Percentiles rank a stretch among this genome's conserved stretches.
These are phyloP conservation scores for Paragorgia papillata DNA, from an alignment of 92 coral and sea anemone genomes.

Conservation along the genomic window DNA sequence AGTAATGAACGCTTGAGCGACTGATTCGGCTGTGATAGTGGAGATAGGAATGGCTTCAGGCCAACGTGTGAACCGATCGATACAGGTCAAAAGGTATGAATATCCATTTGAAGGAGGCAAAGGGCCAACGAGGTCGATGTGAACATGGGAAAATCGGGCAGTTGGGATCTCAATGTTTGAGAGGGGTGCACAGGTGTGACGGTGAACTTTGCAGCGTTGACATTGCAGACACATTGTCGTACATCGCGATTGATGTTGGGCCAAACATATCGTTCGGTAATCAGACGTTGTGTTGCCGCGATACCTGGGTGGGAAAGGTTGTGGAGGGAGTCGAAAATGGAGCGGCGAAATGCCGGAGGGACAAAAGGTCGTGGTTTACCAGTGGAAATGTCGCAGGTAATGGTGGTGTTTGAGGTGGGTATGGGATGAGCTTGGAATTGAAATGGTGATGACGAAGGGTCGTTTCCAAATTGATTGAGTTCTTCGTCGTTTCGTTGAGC, in stretches of 20 bases:
- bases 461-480: neutral
- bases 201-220: constrained; percentile 14
- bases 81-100: constrained; percentile 1
- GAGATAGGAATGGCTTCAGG: constrained; percentile 17
- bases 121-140: constrained; percentile 32
- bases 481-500: constrained; percentile 11
- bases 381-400: constrained; percentile 13
- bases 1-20: constrained; percentile 5
- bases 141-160: constrained; percentile 11
- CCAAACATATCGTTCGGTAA: constrained; percentile 11
- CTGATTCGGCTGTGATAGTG: constrained; percentile 12
- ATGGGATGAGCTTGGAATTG: too few relatives aligned
- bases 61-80: constrained; percentile 28
- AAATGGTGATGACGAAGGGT: constrained; percentile 1
- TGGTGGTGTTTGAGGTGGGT: too few relatives aligned
- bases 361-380: constrained; percentile 28
- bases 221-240: constrained; percentile 31
- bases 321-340: constrained; percentile 15
- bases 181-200: constrained; percentile 15
- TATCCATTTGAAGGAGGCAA: constrained; percentile 19
- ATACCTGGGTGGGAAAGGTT: constrained; percentile 27
- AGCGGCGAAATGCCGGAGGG: constrained; percentile 17
- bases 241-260: constrained; percentile 20
- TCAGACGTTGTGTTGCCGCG: constrained; percentile 3
- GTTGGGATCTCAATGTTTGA: neutral